Base-by-base conservation (phyloP, 2,888 invertebrate species). In the Pherbina coryleti region DNA sequence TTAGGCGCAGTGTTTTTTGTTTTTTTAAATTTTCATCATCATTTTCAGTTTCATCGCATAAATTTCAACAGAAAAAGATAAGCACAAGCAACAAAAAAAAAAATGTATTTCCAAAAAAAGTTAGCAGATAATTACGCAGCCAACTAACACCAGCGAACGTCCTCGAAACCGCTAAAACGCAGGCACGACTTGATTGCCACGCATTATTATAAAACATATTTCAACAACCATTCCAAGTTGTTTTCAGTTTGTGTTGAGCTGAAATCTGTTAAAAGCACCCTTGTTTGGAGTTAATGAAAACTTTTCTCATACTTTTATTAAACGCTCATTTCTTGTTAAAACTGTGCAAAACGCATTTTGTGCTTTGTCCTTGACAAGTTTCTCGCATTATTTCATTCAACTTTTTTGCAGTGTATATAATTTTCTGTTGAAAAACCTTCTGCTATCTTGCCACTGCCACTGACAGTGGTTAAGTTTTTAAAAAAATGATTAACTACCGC, bases 91-190 rank as follows among this genome's bases (percentile, higher is more conserved):
- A 14, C 51, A 53, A 25, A 51, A 44, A 69, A 22, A 49, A 14
- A 53, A 19, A 34, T 11, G 31, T 19, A 86, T 87, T 85, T 85
- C 84, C 80, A 84, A 75, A 82, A n/a, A 81, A 82, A 82, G 79
- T 82, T 82, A 81, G 80, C 82, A 82, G 82, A 83, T 85, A 85
- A 85, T 85, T 84, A 85, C 82, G 81, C 80, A 76, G 69, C 22
- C 51, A 49, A 69, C 69, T 51, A 69, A 69, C 69, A 51, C 49
- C 37, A 49, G 14, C 67, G 22, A 44, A 11, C 31, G n/a, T n/a
- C n/a, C 64, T n/a, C 8, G 64, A 34, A 64, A n/a, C n/a, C 11
- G 28, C 64, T 28, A n/a, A 64, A 64, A 64, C 31, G 64, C 64
- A 64, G 31, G 55, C 55, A 44, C 44, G 14, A 44, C 60, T 60